A percentile compares a stretch with the other conserved stretches of the same genome.
Evolutionary conservation across 2,113 vertebrate species (phyloP).

Genomic region (Caretta caretta): DNA sequence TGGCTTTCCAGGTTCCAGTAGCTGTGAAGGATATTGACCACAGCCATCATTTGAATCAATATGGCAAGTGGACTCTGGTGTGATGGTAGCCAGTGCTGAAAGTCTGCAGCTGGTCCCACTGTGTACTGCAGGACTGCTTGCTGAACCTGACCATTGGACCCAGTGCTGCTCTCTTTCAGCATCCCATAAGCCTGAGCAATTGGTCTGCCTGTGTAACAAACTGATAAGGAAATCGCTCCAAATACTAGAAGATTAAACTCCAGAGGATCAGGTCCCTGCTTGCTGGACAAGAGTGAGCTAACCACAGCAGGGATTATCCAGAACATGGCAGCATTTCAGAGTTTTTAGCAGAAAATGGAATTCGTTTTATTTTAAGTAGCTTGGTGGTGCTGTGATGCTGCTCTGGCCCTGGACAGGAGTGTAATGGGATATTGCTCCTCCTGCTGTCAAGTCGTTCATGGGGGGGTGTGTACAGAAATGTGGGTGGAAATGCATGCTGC

Average conservation of each 20-base stretch:
- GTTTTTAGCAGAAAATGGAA: background rate
- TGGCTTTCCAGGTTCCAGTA: background rate
- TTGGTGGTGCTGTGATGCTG: background rate
- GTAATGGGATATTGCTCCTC: background rate
- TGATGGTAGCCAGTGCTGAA: constrained; percentile 5
- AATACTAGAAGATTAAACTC: background rate
- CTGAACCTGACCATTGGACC: background rate
- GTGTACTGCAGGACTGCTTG: background rate
- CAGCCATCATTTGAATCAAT: background rate
- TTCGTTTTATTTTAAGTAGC: background rate
- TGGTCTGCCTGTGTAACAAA: background rate
- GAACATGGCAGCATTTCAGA: constrained; percentile 10
- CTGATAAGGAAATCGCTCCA: background rate
- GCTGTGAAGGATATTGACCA: background rate
- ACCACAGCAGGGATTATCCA: background rate
- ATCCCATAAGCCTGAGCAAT: constrained; percentile 14
- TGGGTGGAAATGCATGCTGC: fast-evolving
- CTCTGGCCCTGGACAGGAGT: background rate
- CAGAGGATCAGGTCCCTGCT: background rate
- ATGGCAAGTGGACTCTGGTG: background rate
- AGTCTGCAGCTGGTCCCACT: background rate
- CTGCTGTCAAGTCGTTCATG: background rate
- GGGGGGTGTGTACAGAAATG: background rate
- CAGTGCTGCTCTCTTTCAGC: background rate
- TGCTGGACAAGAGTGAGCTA: background rate